These are phyloP conservation scores for Petrocephalus schoutedeni DNA, from an alignment of 2,797 vertebrate genomes.

Conservation along the genomic window DNA sequence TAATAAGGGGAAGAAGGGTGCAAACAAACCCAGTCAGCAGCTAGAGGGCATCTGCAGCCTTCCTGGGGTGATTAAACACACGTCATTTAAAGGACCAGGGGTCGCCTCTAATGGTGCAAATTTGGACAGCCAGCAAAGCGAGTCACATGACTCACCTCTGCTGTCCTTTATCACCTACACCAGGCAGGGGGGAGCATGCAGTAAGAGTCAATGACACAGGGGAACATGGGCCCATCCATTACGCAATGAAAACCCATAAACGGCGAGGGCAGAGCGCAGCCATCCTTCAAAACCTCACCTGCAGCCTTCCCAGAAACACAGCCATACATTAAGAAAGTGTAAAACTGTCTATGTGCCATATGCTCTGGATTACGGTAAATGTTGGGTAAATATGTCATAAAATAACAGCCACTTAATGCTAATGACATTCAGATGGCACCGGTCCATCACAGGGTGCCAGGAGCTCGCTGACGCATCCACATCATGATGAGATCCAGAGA, in stretches of 20 bases:
- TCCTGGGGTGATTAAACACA: neutral
- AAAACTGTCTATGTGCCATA: neutral
- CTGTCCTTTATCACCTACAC: neutral
- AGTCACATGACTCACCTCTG: neutral
- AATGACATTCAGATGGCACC: neutral
- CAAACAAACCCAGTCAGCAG: neutral
- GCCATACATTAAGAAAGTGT: neutral
- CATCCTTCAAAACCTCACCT: neutral
- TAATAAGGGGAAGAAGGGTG: neutral
- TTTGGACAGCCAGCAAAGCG: neutral
- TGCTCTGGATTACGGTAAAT: neutral
- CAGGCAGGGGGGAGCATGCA: neutral
- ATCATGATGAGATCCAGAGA: neutral
- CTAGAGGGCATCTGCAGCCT: neutral
- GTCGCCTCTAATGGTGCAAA: neutral
- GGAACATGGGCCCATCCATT: neutral
- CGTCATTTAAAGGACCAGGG: neutral
- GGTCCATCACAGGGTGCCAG: neutral
- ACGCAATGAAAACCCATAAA: neutral
- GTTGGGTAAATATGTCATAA: neutral
- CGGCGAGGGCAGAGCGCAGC: neutral
- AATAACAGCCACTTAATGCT: neutral
- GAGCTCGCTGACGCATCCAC: neutral
- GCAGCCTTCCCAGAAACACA: neutral
- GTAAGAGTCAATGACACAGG: neutral